Conservation (phyloP, 2,113 vertebrate genomes). For the Neotragus pygmaeus region DNA sequence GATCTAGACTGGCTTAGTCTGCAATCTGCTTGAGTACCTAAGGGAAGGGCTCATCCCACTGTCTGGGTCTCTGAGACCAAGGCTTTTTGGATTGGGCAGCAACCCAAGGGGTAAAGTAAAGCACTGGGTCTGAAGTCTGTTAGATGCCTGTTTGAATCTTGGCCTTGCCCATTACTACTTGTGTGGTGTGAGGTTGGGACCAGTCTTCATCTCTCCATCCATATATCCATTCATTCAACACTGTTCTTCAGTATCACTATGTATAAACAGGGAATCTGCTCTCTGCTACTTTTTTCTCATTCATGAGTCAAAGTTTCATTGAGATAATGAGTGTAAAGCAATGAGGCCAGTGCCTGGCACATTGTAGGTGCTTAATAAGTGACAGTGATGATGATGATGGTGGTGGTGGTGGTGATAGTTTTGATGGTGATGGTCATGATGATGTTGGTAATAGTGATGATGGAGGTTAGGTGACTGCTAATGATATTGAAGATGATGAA, state of each 20-base stretch:
- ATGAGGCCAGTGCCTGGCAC: background rate
- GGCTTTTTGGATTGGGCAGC: background rate
- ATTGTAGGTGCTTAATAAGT: background rate
- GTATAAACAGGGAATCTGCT: background rate
- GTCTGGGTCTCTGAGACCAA: background rate
- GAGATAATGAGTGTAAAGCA: background rate
- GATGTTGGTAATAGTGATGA: background rate
- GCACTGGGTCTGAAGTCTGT: background rate
- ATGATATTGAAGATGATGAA: background rate
- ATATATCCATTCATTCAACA: background rate
- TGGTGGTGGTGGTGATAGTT: background rate
- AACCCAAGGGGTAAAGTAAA: background rate
- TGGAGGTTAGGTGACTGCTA: background rate
- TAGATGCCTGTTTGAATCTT: background rate
- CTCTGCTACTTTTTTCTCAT: background rate
- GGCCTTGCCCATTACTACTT: background rate
- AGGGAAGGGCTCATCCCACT: background rate
- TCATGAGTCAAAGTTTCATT: background rate
- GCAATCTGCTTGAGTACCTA: background rate
- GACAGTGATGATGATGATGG: background rate
- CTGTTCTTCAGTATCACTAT: background rate
- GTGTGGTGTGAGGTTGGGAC: background rate
- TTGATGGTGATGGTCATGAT: background rate
- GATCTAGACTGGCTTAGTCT: background rate
- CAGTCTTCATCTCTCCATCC: background rate